Base-by-base conservation (phyloP, 2,113 vertebrate species). In the Ornithorhynchus anatinus region DNA sequence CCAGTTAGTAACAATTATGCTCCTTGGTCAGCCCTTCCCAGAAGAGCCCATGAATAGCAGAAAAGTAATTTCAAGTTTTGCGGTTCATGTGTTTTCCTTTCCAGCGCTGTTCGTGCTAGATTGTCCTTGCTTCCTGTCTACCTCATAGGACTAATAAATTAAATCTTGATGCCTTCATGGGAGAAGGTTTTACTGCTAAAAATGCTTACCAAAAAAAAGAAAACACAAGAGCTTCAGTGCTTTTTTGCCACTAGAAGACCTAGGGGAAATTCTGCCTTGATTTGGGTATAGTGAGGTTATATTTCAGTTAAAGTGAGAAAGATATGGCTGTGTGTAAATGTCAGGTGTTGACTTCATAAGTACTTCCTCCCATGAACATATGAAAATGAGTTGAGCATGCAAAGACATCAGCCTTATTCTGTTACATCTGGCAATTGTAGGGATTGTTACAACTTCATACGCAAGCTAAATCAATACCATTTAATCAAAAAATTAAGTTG, bases 1-100 rank as follows among this genome's bases (percentile, higher is more conserved):
- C 2, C 67, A 79, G 58, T 86, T 87, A 75, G 74, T 61, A 74
- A 73, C 35, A 82, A 84, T 86, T 87, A 89, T 81, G 61, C 82
- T 19, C 51, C 45, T 74, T 59, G 58, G 65, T 63, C 83, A 84
- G 69, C 37, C 66, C 45, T 72, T 72, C 40, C 20, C 42, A 66
- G 77, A 74, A 59, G 6, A 48, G 50, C 50, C 70, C 63, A 9
- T 86, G 66, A 88, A 80, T 64, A 76, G 42, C 44, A 70, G 59
- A 51, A 75, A 80, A 79, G 71, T 71, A 84, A 75, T 60, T 57
- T 36, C 39, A 53, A 72, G 31, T 73, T 84, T 27, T 61, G 57
- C 75, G 62, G 23, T 29, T 84, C 68, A 64, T 88, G 88, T 86
- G 38, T 40, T 87, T 85, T 86, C 79, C 47, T 80, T n/a, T 83